Conservation (phyloP, 2,888 invertebrate species). For the Acleris emargana region DNA sequence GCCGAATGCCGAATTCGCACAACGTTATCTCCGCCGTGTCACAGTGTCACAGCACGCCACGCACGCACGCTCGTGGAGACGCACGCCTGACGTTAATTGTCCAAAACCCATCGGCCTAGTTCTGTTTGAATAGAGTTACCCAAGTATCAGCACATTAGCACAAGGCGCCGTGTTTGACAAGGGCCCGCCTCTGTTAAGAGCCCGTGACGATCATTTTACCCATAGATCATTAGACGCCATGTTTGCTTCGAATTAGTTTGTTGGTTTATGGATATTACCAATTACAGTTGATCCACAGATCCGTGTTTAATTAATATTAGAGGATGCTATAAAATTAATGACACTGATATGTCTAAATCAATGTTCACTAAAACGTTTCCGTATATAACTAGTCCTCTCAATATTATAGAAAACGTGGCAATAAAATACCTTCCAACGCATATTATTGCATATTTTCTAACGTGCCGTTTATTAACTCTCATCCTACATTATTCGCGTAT, state of each 20-base stretch:
- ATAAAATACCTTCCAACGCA: too few relatives aligned
- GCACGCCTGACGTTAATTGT: constrained; percentile 61
- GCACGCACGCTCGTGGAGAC: constrained; percentile 54
- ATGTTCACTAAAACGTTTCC: too few relatives aligned
- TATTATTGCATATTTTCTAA: too few relatives aligned
- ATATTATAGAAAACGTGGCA: too few relatives aligned
- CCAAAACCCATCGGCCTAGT: constrained; percentile 69
- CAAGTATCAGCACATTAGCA: constrained; percentile 69
- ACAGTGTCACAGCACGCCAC: constrained; percentile 55
- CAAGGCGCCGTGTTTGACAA: constrained; percentile 70
- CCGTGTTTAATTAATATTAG: too few relatives aligned
- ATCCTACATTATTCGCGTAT: too few relatives aligned
- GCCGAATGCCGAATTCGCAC: constrained; percentile 71
- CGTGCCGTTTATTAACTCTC: too few relatives aligned
- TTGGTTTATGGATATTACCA: constrained; percentile 25
- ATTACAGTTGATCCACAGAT: background rate
- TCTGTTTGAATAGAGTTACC: constrained; percentile 75
- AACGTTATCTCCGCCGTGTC: constrained; percentile 65
- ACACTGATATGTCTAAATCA: too few relatives aligned
- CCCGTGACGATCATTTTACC: constrained; percentile 40
- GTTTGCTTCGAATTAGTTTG: constrained; percentile 43
- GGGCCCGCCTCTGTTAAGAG: constrained; percentile 65
- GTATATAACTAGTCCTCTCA: too few relatives aligned
- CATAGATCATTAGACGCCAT: constrained; percentile 51
- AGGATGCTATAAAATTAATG: too few relatives aligned